phyloP scores from a whole-genome alignment of 2,113 vertebrate species.

The Aspiorhynchus laticeps region DNA sequence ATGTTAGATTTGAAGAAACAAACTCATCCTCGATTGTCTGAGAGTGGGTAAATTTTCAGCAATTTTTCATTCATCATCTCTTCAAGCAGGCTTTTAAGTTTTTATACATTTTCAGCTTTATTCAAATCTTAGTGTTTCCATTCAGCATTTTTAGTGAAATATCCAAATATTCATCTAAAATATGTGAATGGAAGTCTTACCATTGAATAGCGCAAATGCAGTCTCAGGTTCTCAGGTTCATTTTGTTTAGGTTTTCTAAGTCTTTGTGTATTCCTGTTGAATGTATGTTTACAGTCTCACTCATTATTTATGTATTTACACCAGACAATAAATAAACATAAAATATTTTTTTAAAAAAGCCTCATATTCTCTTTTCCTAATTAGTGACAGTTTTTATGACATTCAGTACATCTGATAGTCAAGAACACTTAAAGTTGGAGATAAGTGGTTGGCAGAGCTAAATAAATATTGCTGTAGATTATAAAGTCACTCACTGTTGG shows the following conservation, averaged over 20 bases:
- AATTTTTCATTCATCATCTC: neutral
- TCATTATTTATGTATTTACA: too few species aligned
- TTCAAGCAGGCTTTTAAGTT: neutral
- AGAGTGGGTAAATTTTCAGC: neutral
- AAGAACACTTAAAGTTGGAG: too few species aligned
- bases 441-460: too few species aligned
- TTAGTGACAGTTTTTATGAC: too few species aligned
- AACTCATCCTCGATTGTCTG: neutral
- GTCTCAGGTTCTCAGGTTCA: neutral
- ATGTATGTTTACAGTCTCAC: too few species aligned
- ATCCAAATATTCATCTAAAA: neutral
- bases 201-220: neutral
- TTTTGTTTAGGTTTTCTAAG: neutral
- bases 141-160: neutral
- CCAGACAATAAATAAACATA: too few species aligned
- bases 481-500: too few species aligned
- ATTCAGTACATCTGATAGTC: too few species aligned
- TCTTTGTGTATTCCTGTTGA: neutral
- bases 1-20: too few species aligned
- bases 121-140: neutral
- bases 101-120: neutral
- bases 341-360: too few species aligned
- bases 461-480: too few species aligned
- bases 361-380: too few species aligned
- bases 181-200: neutral